Evolutionary conservation across 92 coral and sea anemone genomes (phyloP).

Genomic region (Epizoanthus scotinus): DNA sequence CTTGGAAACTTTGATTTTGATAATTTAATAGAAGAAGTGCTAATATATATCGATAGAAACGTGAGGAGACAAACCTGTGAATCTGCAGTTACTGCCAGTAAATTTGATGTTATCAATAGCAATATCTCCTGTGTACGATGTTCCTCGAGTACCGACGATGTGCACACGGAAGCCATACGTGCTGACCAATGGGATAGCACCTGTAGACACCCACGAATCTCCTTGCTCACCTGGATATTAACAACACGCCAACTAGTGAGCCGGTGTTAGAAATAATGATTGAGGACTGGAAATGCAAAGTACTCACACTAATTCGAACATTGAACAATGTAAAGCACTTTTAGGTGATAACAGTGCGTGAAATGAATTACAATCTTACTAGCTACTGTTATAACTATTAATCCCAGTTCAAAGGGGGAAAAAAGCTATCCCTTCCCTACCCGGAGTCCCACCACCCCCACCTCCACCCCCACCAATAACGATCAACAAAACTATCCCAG

Average conservation of each 20-base stretch:
- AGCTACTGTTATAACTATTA: too few species aligned
- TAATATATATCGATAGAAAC: background rate
- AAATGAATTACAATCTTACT: too few species aligned
- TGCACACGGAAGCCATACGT: constrained; percentile 83
- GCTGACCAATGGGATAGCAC: constrained; percentile 56
- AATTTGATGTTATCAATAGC: constrained; percentile 34
- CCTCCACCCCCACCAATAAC: too few species aligned
- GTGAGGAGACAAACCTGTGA: constrained; percentile 5
- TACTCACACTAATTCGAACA: too few species aligned
- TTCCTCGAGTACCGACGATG: constrained; percentile 79
- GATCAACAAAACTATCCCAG: too few species aligned
- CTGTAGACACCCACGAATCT: constrained; percentile 54
- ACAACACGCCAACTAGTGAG: background rate
- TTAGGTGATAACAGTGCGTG: too few species aligned
- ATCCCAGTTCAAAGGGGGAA: too few species aligned
- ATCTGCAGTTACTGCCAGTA: constrained; percentile 28
- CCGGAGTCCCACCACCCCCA: too few species aligned
- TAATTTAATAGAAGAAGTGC: too few species aligned
- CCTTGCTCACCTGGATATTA: constrained; percentile 56
- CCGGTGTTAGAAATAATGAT: background rate
- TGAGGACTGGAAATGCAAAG: background rate
- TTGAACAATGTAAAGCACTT: too few species aligned
- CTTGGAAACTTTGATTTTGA: too few species aligned
- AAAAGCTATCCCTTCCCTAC: too few species aligned
- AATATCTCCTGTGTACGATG: constrained; percentile 66